Conservation (phyloP, 2,888 invertebrate genomes). For the Tryphoninae sp. region DNA sequence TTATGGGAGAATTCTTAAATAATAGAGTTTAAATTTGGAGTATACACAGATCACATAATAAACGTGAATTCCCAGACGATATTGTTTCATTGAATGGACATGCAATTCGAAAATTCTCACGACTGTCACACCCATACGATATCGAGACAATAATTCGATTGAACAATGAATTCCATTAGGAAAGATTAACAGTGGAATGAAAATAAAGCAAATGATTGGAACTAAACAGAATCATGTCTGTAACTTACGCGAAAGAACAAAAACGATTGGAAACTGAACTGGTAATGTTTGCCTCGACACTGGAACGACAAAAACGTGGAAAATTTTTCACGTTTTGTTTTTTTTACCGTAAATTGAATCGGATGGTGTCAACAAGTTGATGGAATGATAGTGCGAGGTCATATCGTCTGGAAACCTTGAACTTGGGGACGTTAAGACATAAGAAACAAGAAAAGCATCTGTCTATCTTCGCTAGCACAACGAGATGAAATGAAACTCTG, state of each 20-base stretch:
- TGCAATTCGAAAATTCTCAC: too few species aligned
- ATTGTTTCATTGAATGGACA: too few species aligned
- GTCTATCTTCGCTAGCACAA: neutral
- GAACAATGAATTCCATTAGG: too few species aligned
- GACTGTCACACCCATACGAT: too few species aligned
- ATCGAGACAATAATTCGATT: too few species aligned
- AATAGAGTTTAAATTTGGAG: too few species aligned
- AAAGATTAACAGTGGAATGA: too few species aligned
- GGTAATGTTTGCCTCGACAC: neutral
- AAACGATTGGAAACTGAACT: neutral
- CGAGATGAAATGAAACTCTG: slow-evolving; percentile 7
- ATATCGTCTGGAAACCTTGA: slow-evolving; percentile 6
- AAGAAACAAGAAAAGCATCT: neutral
- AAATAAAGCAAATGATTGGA: too few species aligned
- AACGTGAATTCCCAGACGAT: too few species aligned
- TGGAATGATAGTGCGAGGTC: slow-evolving; percentile 12
- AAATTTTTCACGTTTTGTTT: neutral
- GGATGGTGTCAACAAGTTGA: slow-evolving; percentile 2
- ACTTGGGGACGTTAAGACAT: slow-evolving; percentile 8
- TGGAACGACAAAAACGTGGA: slow-evolving; percentile 7
- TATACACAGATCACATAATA: too few species aligned
- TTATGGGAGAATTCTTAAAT: too few species aligned
- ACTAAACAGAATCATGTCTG: too few species aligned
- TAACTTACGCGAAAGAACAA: neutral
- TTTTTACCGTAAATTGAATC: slow-evolving; percentile 8